A percentile compares a stretch with the other conserved stretches of the same genome.
Conservation (phyloP, 1,140 invertebrate species). For the Leptonema lineaticorne region DNA sequence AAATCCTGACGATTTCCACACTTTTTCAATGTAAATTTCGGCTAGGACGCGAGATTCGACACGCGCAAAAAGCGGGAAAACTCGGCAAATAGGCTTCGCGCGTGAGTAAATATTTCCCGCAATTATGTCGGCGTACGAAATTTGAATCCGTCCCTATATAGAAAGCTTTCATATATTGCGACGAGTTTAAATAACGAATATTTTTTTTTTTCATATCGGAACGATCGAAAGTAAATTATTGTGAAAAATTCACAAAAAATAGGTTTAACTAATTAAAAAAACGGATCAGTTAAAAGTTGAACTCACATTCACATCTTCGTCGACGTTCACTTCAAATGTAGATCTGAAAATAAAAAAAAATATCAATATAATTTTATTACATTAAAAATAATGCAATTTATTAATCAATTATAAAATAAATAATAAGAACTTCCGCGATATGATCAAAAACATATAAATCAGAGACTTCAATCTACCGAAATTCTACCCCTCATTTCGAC, state of each 20-base stretch:
- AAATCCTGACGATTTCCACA: neutral
- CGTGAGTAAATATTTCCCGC: slow-evolving; percentile 9
- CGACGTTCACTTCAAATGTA: neutral
- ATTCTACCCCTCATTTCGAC: too few species aligned
- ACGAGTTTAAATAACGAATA: too few species aligned
- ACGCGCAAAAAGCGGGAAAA: neutral
- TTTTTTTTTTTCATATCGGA: too few species aligned
- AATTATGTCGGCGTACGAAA: slow-evolving; percentile 3
- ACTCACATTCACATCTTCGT: neutral
- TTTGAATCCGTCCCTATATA: neutral
- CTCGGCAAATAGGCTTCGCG: neutral
- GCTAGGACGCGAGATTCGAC: neutral
- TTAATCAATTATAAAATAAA: too few species aligned
- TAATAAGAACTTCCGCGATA: too few species aligned
- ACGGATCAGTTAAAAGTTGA: neutral
- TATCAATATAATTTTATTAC: too few species aligned
- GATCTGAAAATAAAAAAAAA: neutral
- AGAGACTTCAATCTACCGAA: too few species aligned
- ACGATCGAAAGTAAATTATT: neutral
- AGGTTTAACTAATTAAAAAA: too few species aligned
- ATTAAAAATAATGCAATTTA: too few species aligned
- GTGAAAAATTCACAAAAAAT: neutral
- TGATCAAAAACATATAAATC: too few species aligned
- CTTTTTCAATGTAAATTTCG: neutral
- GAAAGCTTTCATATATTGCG: too few species aligned